Evolutionary conservation across 2,113 vertebrate species (phyloP), one percentile per base, ranked within the genome.

Genomic region (Reinhardtius hippoglossoides): DNA sequence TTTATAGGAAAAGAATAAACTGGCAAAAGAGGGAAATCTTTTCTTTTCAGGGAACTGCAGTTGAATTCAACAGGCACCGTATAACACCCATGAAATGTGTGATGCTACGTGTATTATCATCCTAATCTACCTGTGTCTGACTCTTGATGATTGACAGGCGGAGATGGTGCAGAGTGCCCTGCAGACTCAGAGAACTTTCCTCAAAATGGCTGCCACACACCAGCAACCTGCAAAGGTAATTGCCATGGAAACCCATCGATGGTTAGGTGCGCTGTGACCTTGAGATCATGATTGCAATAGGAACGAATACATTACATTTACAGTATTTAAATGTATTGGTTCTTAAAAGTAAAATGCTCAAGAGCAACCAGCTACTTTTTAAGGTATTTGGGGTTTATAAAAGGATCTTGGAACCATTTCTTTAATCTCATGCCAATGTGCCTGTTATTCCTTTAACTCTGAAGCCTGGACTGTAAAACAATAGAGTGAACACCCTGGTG

Each of bases 161-260:
- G 96, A 96, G 88, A 96, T 99, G 96, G 96, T 99, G 56, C 94
- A 94, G 55, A 91, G 90, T 0, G 97, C 97, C 81, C 96, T 99
- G 89, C 95, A 97, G 88, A 96, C 95, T 0, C 95, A 97, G 89
- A 95, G 95, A 84, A 83, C 85, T 52, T 98, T 99, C 91, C 94
- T 99, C 64, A 90, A 96, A 85, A 93, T 97, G 94, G 95, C 95
- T 15, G 94, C 94, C 48, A 95, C 93, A 8, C 95, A 97, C 91
- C 97, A 97, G 90, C 93, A 97, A 84, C 98, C 98, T 76, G 92
- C 95, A 56, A 91, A 99, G 97, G 97, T 99, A 96, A 54, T 54
- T 21, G 9, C 52, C 52, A 20, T 18, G 16, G 46, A 50, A 18
- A 18, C 46, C 46, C 15, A 50, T 8, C 16, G 18, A 18, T 50